These are phyloP conservation scores for Xestia xanthographa DNA, from an alignment of 2,888 invertebrate genomes.

Conservation along the genomic window DNA sequence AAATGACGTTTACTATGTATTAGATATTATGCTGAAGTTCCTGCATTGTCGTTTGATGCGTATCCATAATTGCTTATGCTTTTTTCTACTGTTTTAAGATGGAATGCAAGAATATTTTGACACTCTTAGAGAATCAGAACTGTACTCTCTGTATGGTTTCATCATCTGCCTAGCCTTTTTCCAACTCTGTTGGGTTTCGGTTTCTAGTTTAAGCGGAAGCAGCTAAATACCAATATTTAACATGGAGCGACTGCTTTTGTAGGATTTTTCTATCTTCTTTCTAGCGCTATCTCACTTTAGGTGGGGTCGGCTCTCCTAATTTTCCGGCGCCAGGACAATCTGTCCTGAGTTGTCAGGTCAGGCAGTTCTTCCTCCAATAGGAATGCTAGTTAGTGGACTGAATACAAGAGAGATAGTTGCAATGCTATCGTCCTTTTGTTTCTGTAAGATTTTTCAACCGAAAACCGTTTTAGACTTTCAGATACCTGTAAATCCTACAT, in stretches of 20 bases:
- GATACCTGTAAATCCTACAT: background rate
- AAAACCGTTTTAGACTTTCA: background rate
- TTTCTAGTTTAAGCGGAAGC: background rate
- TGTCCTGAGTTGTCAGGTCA: too few species aligned
- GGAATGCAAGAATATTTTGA: background rate
- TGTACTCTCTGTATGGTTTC: background rate
- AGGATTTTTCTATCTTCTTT: too few species aligned
- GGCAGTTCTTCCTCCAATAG: too few species aligned
- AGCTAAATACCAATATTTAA: background rate
- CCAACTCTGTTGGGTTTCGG: background rate
- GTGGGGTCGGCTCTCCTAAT: too few species aligned
- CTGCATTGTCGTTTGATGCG: background rate
- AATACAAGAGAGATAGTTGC: too few species aligned
- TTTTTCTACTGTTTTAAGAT: background rate
- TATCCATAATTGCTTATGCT: background rate
- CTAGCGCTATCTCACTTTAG: too few species aligned
- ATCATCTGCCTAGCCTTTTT: background rate
- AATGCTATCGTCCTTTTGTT: too few species aligned
- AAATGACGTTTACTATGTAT: background rate
- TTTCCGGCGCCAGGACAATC: too few species aligned
- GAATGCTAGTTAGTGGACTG: too few species aligned
- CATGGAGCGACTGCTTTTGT: background rate
- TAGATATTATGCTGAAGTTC: background rate
- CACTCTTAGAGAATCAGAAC: background rate
- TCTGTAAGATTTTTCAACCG: background rate